Evolutionary conservation across 92 coral and sea anemone genomes (phyloP).

Genomic region (Paragorgia papillata): DNA sequence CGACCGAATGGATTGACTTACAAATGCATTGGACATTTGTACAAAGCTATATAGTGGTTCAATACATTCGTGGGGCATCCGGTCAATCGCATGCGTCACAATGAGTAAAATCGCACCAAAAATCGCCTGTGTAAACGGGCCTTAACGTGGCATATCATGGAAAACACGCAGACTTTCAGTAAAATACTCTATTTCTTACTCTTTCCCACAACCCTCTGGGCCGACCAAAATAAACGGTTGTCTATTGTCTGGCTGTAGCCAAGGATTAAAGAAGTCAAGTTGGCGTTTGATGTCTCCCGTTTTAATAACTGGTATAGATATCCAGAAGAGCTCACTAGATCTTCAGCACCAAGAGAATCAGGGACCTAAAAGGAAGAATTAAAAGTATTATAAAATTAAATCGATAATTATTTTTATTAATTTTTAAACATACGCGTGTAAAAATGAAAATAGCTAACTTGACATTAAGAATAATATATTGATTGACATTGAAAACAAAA

Average conservation of each 20-base stretch:
- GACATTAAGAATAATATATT: too few relatives aligned
- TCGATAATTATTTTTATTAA: not conserved
- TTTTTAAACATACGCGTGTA: not conserved
- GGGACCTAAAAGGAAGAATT: conserved; percentile 70
- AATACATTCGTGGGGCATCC: too few relatives aligned
- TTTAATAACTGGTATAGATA: conserved; percentile 80
- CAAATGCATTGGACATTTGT: too few relatives aligned
- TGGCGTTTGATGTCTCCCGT: conserved; percentile 95
- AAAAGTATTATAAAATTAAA: not conserved
- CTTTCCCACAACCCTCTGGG: conserved; percentile 99
- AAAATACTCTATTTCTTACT: conserved; percentile 74
- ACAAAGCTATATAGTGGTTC: too few relatives aligned
- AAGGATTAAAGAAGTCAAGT: conserved; percentile 91
- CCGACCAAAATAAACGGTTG: conserved; percentile 94
- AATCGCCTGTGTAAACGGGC: too few relatives aligned
- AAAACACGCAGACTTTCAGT: too few relatives aligned
- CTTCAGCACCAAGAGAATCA: conserved; percentile 84
- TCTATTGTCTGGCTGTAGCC: conserved; percentile 85
- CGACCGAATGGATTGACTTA: too few relatives aligned
- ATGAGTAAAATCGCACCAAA: too few relatives aligned
- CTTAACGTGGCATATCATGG: too few relatives aligned
- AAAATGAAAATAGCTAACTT: too few relatives aligned
- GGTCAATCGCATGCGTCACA: too few relatives aligned
- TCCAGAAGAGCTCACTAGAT: conserved; percentile 69
- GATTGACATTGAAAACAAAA: too few relatives aligned